phyloP scores from a whole-genome alignment of 2,888 invertebrate species.

The Oscheius sp. region DNA sequence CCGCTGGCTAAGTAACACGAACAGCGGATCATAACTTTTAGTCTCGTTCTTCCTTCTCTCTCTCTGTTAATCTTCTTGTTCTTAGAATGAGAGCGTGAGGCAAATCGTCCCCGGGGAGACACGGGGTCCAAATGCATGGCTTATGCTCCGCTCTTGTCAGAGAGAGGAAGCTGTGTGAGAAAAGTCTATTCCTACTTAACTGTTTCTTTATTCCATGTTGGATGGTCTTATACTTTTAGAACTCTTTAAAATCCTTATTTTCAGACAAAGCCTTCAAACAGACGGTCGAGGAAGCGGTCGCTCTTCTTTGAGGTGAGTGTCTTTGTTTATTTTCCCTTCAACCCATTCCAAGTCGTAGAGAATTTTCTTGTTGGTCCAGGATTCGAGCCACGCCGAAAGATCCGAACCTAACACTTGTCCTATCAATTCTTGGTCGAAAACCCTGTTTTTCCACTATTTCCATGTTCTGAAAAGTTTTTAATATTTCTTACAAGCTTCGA shows the following conservation, averaged over 20 bases:
- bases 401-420: too few relatives aligned
- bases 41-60: background rate
- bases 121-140: constrained; percentile 22
- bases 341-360: too few relatives aligned
- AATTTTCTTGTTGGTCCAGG: too few relatives aligned
- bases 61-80: constrained; percentile 3
- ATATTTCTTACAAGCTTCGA: too few relatives aligned
- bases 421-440: too few relatives aligned
- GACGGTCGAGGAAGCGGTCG: constrained; percentile 30
- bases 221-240: background rate
- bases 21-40: background rate
- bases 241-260: background rate
- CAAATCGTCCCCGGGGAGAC: constrained; percentile 12
- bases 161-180: background rate
- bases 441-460: too few relatives aligned
- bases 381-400: too few relatives aligned
- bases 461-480: too few relatives aligned
- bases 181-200: background rate
- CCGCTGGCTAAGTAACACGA: background rate
- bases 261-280: constrained; percentile 15
- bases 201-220: background rate
- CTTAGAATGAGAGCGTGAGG: background rate
- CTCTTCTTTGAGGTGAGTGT: constrained; percentile 33
- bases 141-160: constrained; percentile 10
- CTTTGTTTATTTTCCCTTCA: background rate